Evolutionary conservation across 2,797 vertebrate genomes (phyloP), one percentile per base, ranked within the genome.

Genomic region (Amblyraja radiata): DNA sequence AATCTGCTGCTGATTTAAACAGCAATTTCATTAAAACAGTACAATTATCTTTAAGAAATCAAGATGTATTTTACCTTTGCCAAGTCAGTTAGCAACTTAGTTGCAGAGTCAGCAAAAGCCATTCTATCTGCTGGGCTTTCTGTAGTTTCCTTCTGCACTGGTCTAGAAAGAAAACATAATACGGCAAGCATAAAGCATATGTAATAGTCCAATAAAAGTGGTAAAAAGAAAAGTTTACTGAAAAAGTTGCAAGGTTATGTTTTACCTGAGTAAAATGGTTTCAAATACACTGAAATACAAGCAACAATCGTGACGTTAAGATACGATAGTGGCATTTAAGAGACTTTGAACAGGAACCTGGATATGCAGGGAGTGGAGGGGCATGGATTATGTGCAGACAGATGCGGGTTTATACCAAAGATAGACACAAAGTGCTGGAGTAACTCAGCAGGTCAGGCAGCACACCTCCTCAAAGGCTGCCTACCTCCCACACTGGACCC

Each of bases 31-130:
- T 21, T 6, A 73, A 21, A 73, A 23, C 71, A 73, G 65, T 16
- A 18, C 36, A 71, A 65, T 10, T n/a, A 46, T 14, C 25, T n/a
- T 23, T 14, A 25, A 92, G 71, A 76, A 92, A 76, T 73, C 8
- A 92, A 28, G 54, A 58, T 92, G 71, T 13, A 16, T 54, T 8
- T 92, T 92, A 92, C 90, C 71, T 92, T 92, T 92, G 90, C 16
- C 23, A 74, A 13, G 90, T 54, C 90, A 46, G 90, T n/a, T 11
- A 74, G 7, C 23, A 73, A 21, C n/a, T 65, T 92, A 76, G 28
- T 92, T 74, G 90, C 39, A 92, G 90, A 73, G 0, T 36, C 8
- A 71, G 65, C 23, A 11, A 28, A 73, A 25, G 16, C 25, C 11
- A 54, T 25, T 28, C 32, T 13, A 58, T 54, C 71, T 54, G 73